Percentiles rank a stretch among this genome's conserved stretches.
Evolutionary conservation across 2,888 invertebrate species (phyloP).

Genomic region (Teleogryllus oceanicus): DNA sequence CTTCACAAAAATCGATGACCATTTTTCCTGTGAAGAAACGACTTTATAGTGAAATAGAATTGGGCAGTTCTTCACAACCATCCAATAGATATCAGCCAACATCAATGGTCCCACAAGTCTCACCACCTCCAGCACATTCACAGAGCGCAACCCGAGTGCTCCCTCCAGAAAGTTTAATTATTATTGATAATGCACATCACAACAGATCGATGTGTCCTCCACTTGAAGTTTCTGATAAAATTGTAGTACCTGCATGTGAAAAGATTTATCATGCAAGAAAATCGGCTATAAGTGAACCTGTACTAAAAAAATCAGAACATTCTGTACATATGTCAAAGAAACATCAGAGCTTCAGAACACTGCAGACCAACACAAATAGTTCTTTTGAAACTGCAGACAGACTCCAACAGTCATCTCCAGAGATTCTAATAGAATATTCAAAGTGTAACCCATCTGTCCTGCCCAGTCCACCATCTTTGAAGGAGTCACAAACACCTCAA

Average conservation of each 20-base stretch:
- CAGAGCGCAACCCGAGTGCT: not conserved
- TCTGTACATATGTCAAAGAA: not conserved
- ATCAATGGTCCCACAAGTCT: not conserved
- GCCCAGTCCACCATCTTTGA: not conserved
- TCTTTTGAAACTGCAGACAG: slow-evolving; percentile 18
- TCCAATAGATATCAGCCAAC: not conserved
- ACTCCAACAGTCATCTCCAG: slow-evolving; percentile 18
- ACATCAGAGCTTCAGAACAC: not conserved
- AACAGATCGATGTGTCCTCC: not conserved
- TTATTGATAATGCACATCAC: not conserved
- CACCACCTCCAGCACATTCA: slow-evolving; percentile 22
- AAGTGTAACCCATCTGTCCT: not conserved
- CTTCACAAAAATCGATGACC: slow-evolving; percentile 42
- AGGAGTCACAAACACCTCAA: not conserved
- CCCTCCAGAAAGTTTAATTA: not conserved
- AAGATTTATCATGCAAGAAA: not conserved
- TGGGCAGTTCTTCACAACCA: not conserved
- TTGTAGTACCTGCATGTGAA: not conserved
- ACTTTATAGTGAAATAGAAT: slow-evolving; percentile 53
- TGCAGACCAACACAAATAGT: not conserved
- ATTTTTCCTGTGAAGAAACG: slow-evolving; percentile 64
- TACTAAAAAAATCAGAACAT: not conserved
- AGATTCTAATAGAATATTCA: not conserved
- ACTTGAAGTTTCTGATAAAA: not conserved
- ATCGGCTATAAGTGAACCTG: not conserved